phyloP scores from a whole-genome alignment of 2,113 vertebrate genomes.

The Himantopus leucocephalus region DNA sequence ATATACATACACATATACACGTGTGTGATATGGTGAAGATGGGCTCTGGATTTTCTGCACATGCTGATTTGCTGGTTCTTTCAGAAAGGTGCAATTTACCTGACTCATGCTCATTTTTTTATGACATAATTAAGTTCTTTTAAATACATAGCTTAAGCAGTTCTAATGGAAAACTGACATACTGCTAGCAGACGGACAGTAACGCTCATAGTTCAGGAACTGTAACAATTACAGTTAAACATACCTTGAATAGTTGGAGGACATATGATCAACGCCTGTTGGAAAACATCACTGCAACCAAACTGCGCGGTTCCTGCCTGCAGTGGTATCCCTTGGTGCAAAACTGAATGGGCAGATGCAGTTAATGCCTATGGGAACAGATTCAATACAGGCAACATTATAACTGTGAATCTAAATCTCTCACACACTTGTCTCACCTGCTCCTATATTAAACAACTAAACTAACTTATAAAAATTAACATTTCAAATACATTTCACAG shows the following conservation, averaged over 20 bases:
- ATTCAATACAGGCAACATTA: background rate
- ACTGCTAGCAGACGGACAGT: background rate
- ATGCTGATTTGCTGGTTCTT: background rate
- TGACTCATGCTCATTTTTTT: background rate
- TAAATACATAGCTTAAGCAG: background rate
- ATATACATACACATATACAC: too few species aligned
- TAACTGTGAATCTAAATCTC: background rate
- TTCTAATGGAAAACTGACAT: background rate
- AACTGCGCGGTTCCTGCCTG: slow-evolving; percentile 92
- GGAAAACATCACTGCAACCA: slow-evolving; percentile 93
- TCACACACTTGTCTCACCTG: background rate
- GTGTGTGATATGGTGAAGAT: background rate
- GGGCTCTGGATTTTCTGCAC: background rate
- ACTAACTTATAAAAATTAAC: background rate
- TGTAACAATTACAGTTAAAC: background rate
- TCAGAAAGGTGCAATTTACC: background rate
- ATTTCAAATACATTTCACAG: background rate
- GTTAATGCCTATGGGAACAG: slow-evolving; percentile 80
- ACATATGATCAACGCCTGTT: slow-evolving; percentile 93
- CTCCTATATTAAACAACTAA: background rate
- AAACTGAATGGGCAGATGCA: slow-evolving; percentile 86
- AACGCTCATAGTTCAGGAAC: background rate
- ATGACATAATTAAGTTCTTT: background rate
- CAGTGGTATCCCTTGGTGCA: slow-evolving; percentile 92
- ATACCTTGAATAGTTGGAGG: slow-evolving; percentile 93